Evolutionary conservation across 2,113 vertebrate species (phyloP), one percentile per base, ranked within the genome.

Genomic region (Epinephelus lanceolatus): DNA sequence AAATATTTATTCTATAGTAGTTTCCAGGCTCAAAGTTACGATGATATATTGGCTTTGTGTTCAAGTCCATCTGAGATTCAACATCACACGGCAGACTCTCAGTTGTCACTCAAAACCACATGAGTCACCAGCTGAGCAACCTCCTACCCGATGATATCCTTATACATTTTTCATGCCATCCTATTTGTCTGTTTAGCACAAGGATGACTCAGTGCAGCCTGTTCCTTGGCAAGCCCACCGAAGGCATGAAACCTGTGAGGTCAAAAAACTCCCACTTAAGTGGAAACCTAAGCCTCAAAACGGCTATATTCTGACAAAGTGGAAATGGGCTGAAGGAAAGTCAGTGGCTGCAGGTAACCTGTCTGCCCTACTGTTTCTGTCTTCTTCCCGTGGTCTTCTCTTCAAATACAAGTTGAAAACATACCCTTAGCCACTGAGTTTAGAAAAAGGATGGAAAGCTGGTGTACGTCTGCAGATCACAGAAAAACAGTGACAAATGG

Each of bases 51-150:
- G 9, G 13, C 65, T 66, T 55, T 27, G 4, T 23, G 56, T 23
- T 71, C 17, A 57, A 9, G 56, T 25, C 53, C 9, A 45, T 51
- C 40, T 47, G 61, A 68, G 33, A 18, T 62, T 83, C 49, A 33
- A 59, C 23, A 72, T 42, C 61, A 27, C 23, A 25, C 5, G 68
- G 14, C 30, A 52, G 23, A 62, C 42, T 56, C 57, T 19, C 25
- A 47, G 18, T 51, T 47, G 60, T 71, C 83, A 55, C 30, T 80
- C 61, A 77, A 13, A 21, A 52, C 51, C 52, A 51, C 49, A 67
- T 52, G 63, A 79, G 49, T 80, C 72, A 70, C 68, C 42, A 40
- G 57, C 52, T 76, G 65, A 51, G 74, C 53, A 53, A n/a, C 25
- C 42, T 60, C 60, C 33, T 9, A 74, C 60, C 4, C 5, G 3